Conservation (phyloP, 2,888 invertebrate species). For the Aspidiotus destructor region DNA sequence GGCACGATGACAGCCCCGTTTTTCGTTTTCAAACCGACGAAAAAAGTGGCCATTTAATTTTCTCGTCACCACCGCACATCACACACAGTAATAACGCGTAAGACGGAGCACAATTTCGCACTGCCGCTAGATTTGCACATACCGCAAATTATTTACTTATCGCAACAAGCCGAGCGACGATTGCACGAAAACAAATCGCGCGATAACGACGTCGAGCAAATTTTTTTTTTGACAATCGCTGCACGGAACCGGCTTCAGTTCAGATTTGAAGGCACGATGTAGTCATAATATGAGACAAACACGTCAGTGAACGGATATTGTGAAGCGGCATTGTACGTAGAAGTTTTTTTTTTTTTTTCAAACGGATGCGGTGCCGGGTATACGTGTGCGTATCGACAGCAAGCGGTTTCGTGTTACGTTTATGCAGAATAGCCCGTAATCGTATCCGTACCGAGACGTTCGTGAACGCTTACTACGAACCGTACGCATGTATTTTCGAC, state of each 20-base stretch:
- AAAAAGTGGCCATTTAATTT: conserved; percentile 25
- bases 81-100: conserved; percentile 8
- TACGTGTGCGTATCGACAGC: neutral
- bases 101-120: neutral
- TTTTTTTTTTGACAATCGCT: too few species aligned
- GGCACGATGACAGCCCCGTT: conserved; percentile 24
- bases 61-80: conserved; percentile 25
- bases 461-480: too few species aligned
- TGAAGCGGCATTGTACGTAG: too few species aligned
- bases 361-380: conserved; percentile 1
- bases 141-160: neutral
- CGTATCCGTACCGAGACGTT: too few species aligned
- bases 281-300: too few species aligned
- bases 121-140: neutral
- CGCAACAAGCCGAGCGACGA: neutral
- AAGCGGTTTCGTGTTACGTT: conserved; percentile 2
- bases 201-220: too few species aligned
- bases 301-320: too few species aligned
- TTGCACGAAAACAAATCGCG: neutral
- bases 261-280: too few species aligned
- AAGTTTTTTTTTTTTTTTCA: too few species aligned
- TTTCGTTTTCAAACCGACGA: conserved; percentile 9
- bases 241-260: too few species aligned
- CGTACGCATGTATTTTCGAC: too few species aligned
- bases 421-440: neutral